phyloP scores from a whole-genome alignment of 2,113 vertebrate species.

The Emydura subglobosa region DNA sequence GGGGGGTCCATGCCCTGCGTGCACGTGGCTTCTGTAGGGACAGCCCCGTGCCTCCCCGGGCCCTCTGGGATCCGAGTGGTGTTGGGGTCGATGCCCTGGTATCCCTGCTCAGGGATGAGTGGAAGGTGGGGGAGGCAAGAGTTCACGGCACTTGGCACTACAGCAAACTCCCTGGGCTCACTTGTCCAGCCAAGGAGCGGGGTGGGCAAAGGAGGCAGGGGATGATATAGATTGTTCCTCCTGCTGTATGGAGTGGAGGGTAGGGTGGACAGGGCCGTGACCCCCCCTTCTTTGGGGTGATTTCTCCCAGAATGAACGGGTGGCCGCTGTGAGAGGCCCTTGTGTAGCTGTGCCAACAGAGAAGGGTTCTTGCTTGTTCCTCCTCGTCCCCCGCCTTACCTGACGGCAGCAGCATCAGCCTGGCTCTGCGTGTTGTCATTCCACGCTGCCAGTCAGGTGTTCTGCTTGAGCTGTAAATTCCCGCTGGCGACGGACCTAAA shows the following conservation, averaged over 20 bases:
- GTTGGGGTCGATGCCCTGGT: not conserved
- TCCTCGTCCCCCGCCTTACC: fast-evolving
- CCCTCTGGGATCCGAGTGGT: not conserved
- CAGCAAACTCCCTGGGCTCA: not conserved
- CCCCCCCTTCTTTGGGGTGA: not conserved
- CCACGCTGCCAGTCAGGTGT: conserved; percentile 5
- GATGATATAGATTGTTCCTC: not conserved
- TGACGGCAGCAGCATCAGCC: not conserved
- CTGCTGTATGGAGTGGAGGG: not conserved
- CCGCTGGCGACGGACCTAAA: conserved; percentile 36
- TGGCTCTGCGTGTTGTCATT: not conserved
- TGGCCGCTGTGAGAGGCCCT: not conserved
- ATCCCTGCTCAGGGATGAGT: not conserved
- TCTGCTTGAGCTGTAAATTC: not conserved
- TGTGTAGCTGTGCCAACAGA: not conserved
- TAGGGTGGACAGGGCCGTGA: not conserved
- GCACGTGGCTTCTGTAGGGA: not conserved
- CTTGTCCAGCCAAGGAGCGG: not conserved
- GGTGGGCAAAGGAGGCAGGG: not conserved
- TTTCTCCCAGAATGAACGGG: not conserved
- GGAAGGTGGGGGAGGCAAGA: no score
- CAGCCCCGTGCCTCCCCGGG: not conserved
- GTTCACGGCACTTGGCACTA: not conserved
- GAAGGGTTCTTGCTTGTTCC: not conserved
- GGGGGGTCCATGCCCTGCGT: not conserved